Percentiles rank a stretch among this genome's conserved stretches.
Evolutionary conservation across 2,113 vertebrate species (phyloP).

Genomic region (Sturnira hondurensis): DNA sequence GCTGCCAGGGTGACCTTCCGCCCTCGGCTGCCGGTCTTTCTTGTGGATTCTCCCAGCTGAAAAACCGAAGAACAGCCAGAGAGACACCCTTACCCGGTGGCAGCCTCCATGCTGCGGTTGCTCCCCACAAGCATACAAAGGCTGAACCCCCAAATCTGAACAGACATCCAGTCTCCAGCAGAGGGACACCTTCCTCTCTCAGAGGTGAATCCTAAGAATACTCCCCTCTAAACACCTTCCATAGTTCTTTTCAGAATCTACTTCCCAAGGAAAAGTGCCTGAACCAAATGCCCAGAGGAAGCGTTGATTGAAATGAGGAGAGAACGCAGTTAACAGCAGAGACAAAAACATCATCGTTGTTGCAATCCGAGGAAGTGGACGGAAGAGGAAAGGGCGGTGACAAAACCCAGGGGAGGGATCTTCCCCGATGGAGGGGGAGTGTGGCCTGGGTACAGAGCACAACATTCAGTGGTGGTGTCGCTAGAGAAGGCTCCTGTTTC

Average conservation of each 20-base stretch:
- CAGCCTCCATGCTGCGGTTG: fast-evolving
- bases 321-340: neutral
- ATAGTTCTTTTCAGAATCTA: neutral
- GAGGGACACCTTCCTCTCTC: neutral
- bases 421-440: neutral
- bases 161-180: neutral
- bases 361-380: neutral
- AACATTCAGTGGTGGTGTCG: neutral
- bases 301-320: neutral
- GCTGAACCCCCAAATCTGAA: neutral
- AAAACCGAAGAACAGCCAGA: neutral
- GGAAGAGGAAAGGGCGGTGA: neutral
- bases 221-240: neutral
- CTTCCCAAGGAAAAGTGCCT: neutral
- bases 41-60: neutral
- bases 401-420: neutral
- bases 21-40: neutral
- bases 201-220: neutral
- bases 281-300: neutral
- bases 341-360: neutral
- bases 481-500: neutral
- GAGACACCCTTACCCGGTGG: neutral
- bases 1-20: no score
- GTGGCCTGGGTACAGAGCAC: fast-evolving
- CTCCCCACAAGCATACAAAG: neutral